These are phyloP conservation scores for Phyllotreta striolata DNA, from an alignment of 2,888 invertebrate species.

Conservation along the genomic window DNA sequence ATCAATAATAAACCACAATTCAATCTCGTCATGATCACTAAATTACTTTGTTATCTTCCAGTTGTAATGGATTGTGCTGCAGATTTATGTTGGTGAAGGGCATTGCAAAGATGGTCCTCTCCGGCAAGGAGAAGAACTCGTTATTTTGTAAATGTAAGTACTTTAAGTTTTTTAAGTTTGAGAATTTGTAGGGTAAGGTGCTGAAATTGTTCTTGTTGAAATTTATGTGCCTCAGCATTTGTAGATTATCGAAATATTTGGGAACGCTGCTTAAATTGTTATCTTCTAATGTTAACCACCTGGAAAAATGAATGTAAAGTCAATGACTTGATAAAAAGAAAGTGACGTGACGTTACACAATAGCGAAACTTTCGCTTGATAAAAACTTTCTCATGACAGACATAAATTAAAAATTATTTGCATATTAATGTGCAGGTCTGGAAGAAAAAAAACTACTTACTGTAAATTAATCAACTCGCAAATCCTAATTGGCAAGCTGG, in stretches of 20 bases:
- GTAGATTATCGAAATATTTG: constrained; percentile 63
- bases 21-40: neutral
- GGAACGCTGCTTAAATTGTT: constrained; percentile 68
- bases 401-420: neutral
- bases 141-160: constrained; percentile 55
- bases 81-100: constrained; percentile 55
- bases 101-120: constrained; percentile 49
- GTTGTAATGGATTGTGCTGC: constrained; percentile 52
- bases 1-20: constrained; percentile 18
- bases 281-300: constrained; percentile 73
- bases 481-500: constrained; percentile 66
- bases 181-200: constrained; percentile 62
- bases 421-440: too few relatives aligned
- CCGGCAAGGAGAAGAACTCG: constrained; percentile 51
- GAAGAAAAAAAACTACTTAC: constrained; percentile 51
- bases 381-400: neutral
- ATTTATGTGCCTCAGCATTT: constrained; percentile 70
- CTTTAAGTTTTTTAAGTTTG: constrained; percentile 52
- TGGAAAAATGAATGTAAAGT: constrained; percentile 49
- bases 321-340: constrained; percentile 6
- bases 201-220: constrained; percentile 66
- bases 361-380: neutral
- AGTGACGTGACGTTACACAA: constrained; percentile 7
- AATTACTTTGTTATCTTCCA: constrained; percentile 47
- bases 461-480: constrained; percentile 66